Base-by-base conservation (phyloP, 2,888 invertebrate genomes). In the Hypsopygia costalis region DNA sequence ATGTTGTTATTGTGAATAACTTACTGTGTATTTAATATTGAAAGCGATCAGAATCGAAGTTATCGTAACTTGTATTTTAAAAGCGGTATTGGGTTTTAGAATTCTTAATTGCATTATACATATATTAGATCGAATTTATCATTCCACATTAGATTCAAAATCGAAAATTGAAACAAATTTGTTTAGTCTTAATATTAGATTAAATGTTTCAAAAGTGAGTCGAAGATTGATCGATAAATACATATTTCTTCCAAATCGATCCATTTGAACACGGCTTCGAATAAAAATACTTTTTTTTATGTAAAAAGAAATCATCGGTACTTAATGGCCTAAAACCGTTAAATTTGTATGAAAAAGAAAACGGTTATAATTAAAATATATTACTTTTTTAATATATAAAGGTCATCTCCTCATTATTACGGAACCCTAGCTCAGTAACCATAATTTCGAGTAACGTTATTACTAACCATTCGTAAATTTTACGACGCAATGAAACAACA, bases 251-350 rank as follows among this genome's bases (percentile, higher is more conserved):
- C 11, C 11, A 32, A 22, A 34, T 30, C 20, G 40, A 22, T 40
- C 16, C 22, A 25, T 27, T 11, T 4, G 20, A 11, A 16, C 20
- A 21, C 28, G n/a, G 9, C 12, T 27, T 22, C 16, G 16, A 27
- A n/a, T 4, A 28, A 12, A 3, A 16, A 16, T 16, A 16, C 4
- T 4, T 16, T 16, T 16, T 16, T 2, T 16, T 3, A 16, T 4
- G 16, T 16, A 16, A 16, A 16, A 11, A 10, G 11, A 31, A 31
- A 11, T 11, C 31, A 16, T 33, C 11, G 16, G 16, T 29, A 34
- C 29, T 33, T 8, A 36, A 33, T 29, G 41, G 41, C 41, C 41
- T 41, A 41, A 41, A 33, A 28, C 4, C 30, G n/a, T 36, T 16
- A 16, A 20, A 22, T 11, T 25, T 32, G 3, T 36, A 1, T 25